Evolutionary conservation across 2,888 invertebrate genomes (phyloP).

Genomic region (Stenodera caucasica): DNA sequence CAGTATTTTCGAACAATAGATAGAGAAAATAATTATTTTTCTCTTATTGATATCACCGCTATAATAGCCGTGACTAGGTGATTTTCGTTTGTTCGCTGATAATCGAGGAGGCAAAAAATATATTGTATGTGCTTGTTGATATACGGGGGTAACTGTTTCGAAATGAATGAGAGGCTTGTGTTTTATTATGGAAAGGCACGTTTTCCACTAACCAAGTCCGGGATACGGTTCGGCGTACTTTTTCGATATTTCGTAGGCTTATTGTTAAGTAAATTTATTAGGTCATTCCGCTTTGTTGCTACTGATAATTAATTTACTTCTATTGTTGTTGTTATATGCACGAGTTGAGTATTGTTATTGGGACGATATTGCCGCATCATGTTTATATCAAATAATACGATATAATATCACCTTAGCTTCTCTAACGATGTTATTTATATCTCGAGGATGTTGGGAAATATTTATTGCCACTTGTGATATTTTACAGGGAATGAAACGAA

Average conservation of each 20-base stretch:
- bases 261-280: conserved; percentile 27
- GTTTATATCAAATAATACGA: not conserved
- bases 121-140: no score
- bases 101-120: no score
- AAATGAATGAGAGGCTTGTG: no score
- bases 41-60: no score
- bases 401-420: not conserved
- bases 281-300: conserved; percentile 20
- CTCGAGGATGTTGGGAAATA: not conserved
- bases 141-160: no score
- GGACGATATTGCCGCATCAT: not conserved
- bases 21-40: no score
- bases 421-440: not conserved
- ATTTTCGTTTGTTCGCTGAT: no score
- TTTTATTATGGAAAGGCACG: not conserved
- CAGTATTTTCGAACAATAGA: no score
- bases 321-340: conserved; percentile 12
- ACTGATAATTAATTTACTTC: conserved; percentile 28
- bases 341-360: conserved; percentile 24
- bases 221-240: conserved; percentile 17
- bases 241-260: conserved; percentile 23
- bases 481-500: not conserved
- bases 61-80: no score
- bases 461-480: not conserved
- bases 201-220: not conserved